Evolutionary conservation across 1,140 invertebrate species (phyloP).

Genomic region (Drosophila mojavensis): DNA sequence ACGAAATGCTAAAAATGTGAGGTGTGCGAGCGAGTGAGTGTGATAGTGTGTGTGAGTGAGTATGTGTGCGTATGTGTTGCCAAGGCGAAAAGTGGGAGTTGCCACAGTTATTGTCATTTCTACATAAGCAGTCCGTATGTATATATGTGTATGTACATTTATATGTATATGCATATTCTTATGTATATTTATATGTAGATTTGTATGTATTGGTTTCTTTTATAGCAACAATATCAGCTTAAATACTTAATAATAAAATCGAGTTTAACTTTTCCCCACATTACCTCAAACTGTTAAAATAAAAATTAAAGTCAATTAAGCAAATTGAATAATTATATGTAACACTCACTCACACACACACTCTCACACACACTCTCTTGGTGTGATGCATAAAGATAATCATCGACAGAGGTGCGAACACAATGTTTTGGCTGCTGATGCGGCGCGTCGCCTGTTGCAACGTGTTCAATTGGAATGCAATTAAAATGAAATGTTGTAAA

Average conservation of each 20-base stretch:
- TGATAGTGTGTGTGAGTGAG: conserved; percentile 18
- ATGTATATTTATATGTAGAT: too few relatives aligned
- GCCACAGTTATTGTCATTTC: neutral
- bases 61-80: conserved; percentile 25
- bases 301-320: conserved; percentile 66
- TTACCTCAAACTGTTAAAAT: conserved; percentile 17
- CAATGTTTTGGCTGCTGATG: conserved; percentile 1
- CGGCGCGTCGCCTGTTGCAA: conserved; percentile 38
- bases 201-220: too few relatives aligned
- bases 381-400: conserved; percentile 47
- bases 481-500: conserved; percentile 42
- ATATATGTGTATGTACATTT: neutral
- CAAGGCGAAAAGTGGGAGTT: conserved; percentile 50
- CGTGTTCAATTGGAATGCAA: conserved; percentile 43
- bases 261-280: too few relatives aligned
- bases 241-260: too few relatives aligned
- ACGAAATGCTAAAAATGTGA: conserved; percentile 57
- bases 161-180: too few relatives aligned
- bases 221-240: too few relatives aligned
- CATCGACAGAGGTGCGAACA: conserved; percentile 72
- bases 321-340: conserved; percentile 79
- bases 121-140: neutral
- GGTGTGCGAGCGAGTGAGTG: conserved; percentile 26
- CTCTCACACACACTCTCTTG: neutral
- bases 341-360: conserved; percentile 39